These are phyloP conservation scores for Polyommatus iphigenia DNA, from an alignment of 2,888 invertebrate genomes.

Conservation along the genomic window DNA sequence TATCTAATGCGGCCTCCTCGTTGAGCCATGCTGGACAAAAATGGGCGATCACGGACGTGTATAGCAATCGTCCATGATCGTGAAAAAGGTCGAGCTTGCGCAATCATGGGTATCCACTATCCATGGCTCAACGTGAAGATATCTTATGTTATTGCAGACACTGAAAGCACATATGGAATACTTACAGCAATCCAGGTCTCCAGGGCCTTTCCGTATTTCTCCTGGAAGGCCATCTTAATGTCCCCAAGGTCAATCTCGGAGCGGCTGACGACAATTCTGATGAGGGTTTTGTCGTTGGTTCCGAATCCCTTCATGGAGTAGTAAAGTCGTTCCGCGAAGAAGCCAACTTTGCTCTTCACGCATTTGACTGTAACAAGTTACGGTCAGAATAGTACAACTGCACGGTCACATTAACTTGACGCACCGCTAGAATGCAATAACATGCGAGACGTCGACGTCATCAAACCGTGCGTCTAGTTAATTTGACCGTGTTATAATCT, in stretches of 20 bases:
- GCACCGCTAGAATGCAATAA: too few relatives aligned
- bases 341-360: slow-evolving; percentile 93
- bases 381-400: not conserved
- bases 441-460: too few relatives aligned
- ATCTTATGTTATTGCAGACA: slow-evolving; percentile 26
- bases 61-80: not conserved
- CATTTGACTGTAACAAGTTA: slow-evolving; percentile 84
- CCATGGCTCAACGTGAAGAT: not conserved
- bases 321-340: slow-evolving; percentile 94
- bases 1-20: not conserved
- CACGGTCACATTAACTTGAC: too few relatives aligned
- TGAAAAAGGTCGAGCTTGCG: not conserved
- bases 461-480: too few relatives aligned
- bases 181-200: slow-evolving; percentile 93
- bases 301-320: slow-evolving; percentile 94
- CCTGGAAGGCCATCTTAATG: slow-evolving; percentile 94
- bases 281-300: slow-evolving; percentile 94
- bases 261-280: slow-evolving; percentile 94
- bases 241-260: slow-evolving; percentile 95
- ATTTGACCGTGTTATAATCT: too few relatives aligned
- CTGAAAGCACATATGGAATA: slow-evolving; percentile 30
- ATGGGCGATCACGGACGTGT: not conserved
- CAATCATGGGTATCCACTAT: not conserved
- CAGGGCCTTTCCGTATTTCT: slow-evolving; percentile 89
- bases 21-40: not conserved